Base-by-base conservation (phyloP, 1,140 invertebrate genomes). In the Zaprionus africanus region DNA sequence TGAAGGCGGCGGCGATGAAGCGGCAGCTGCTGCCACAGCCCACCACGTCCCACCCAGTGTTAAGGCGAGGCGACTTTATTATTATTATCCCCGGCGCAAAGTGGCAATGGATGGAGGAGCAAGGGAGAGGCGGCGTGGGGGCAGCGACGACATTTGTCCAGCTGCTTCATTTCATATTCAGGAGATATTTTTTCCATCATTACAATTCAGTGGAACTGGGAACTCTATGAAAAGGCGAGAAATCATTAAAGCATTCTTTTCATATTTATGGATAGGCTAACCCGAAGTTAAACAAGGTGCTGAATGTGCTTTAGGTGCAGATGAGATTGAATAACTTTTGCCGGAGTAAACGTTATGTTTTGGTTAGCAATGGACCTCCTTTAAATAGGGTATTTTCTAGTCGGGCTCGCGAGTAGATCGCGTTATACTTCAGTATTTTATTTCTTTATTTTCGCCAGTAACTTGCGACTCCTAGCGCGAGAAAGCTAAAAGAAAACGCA, bases 161-260 rank as follows among this genome's bases (percentile, higher is more conserved):
- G 85, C 79, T 90, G 85, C 86, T 79, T 90, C 85, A 90, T 90
- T 90, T 90, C 76, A 86, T 90, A 90, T 90, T 90, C 85, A 90
- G 69, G 58, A 90, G 85, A 75, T 82, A 74, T 78, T 90, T 90
- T 76, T 90, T 80, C 61, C 76, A 73, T 79, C 81, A 77, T 79
- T 81, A 88, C 71, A 71, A 82, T 70, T 73, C 69, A 71, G 60
- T 43, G 31, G 41, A 61, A 62, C 56, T 65, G 56, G 31, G 41
- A 61, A 62, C 56, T 65, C 60, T 67, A 72, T 67, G 54, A 72
- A 69, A 80, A 74, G 67, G 71, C 78, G 56, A 79, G 67, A 76
- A 79, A 85, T 87, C 69, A 82, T 74, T 82, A 69, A 78, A 73
- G 70, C 70, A 72, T 58, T 70, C 79, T 24, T 53, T 69, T 63